phyloP scores from a whole-genome alignment of 2,888 invertebrate species.

The Euspilapteryx auroguttella region DNA sequence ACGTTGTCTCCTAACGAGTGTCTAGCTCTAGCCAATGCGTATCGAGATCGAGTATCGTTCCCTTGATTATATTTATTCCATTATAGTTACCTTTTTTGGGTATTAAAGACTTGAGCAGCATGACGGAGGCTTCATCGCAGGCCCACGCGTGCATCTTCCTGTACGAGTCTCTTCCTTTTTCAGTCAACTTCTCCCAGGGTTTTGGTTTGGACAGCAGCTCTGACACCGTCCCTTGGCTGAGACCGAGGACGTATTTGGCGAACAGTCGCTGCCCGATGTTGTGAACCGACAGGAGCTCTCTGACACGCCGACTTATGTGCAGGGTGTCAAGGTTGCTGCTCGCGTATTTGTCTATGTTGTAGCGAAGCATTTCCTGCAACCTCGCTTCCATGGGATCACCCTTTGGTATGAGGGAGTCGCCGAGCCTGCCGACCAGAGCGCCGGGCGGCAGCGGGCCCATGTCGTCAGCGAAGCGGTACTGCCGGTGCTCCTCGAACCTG shows the following conservation, averaged over 20 bases:
- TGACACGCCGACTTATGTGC: slow-evolving; percentile 88
- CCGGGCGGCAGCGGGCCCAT: slow-evolving; percentile 75
- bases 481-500: slow-evolving; percentile 79
- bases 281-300: slow-evolving; percentile 93
- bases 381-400: slow-evolving; percentile 93
- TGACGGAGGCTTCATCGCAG: slow-evolving; percentile 94
- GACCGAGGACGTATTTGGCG: slow-evolving; percentile 96
- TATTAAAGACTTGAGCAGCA: slow-evolving; percentile 96
- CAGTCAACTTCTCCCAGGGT: slow-evolving; percentile 99
- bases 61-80: slow-evolving; percentile 3
- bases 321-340: slow-evolving; percentile 94
- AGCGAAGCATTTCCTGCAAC: slow-evolving; percentile 89
- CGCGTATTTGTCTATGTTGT: slow-evolving; percentile 95
- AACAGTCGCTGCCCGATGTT: slow-evolving; percentile 98
- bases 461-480: slow-evolving; percentile 84
- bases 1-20: too few species aligned
- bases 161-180: slow-evolving; percentile 98
- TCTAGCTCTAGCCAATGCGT: too few species aligned
- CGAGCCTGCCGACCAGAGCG: slow-evolving; percentile 80
- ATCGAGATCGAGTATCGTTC: slow-evolving; percentile 6
- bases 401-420: slow-evolving; percentile 90
- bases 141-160: slow-evolving; percentile 99
- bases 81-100: slow-evolving; percentile 97
- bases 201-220: slow-evolving; percentile 98
- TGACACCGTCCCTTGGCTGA: slow-evolving; percentile 97